phyloP scores from a whole-genome alignment of 2,113 vertebrate genomes.

The Daboia siamensis region DNA sequence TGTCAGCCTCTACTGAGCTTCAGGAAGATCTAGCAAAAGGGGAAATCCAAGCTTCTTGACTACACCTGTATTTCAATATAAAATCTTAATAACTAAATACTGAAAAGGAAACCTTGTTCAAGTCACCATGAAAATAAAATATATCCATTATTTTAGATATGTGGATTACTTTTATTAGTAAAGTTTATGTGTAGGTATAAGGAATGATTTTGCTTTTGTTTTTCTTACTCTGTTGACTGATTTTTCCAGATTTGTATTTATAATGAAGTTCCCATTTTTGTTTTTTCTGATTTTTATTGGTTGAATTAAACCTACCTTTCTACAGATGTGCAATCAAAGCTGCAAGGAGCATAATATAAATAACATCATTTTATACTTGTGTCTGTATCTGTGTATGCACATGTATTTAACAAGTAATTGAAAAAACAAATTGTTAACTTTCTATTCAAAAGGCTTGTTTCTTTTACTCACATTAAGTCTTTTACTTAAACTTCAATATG shows the following conservation, averaged over 20 bases:
- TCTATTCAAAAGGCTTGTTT: not conserved
- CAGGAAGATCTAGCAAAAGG: not conserved
- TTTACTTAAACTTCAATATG: not conserved
- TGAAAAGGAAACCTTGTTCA: not conserved
- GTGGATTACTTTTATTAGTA: not conserved
- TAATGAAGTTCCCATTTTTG: not conserved
- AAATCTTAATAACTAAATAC: not conserved
- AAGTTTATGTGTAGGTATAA: not conserved
- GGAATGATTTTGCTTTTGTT: not conserved
- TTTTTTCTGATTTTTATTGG: not conserved
- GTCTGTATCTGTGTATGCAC: not conserved
- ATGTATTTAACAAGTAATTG: not conserved
- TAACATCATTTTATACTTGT: not conserved
- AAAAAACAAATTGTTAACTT: not conserved
- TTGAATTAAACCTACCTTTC: not conserved
- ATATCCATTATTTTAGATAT: not conserved
- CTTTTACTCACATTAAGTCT: not conserved
- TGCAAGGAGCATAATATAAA: not conserved
- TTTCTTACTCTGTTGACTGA: not conserved
- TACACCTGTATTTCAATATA: not conserved
- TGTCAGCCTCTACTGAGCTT: fast-evolving
- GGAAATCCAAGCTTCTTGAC: not conserved
- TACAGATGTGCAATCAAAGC: not conserved
- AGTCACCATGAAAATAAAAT: not conserved
- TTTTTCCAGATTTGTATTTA: not conserved